These are phyloP conservation scores for Thymallus thymallus DNA, from an alignment of 2,113 vertebrate genomes.

Conservation along the genomic window DNA sequence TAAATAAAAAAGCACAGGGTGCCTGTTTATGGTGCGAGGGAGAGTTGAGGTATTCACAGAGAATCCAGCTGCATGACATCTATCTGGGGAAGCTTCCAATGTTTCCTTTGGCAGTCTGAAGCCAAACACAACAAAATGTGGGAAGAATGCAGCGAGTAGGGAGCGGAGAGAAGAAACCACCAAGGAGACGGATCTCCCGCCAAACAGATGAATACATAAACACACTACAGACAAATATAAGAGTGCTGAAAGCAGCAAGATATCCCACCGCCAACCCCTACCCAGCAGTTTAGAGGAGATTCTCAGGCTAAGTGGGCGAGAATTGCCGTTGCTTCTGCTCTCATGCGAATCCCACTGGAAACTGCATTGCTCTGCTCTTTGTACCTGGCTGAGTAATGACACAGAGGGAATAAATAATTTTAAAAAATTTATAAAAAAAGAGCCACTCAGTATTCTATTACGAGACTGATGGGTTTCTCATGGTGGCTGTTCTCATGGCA, in stretches of 20 bases:
- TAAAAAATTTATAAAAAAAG: conserved; percentile 7
- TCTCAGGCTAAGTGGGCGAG: conserved; percentile 6
- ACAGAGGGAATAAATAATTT: conserved; percentile 30
- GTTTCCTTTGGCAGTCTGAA: conserved; percentile 56
- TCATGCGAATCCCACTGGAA: conserved; percentile 15
- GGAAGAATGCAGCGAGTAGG: conserved; percentile 18
- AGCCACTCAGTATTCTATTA: conserved; percentile 53
- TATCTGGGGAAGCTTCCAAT: conserved; percentile 54
- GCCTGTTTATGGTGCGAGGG: neutral
- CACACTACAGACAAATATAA: conserved; percentile 16
- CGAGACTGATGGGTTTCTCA: conserved; percentile 41
- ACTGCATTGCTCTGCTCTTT: conserved; percentile 22
- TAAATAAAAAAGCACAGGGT: too few species aligned
- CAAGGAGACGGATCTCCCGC: conserved; percentile 30
- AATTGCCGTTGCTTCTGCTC: conserved; percentile 14
- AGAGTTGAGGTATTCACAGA: conserved; percentile 38
- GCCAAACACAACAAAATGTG: conserved; percentile 50
- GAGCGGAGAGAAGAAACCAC: conserved; percentile 15
- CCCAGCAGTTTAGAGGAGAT: conserved; percentile 22
- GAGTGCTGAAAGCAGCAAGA: conserved; percentile 8
- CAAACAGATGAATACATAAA: conserved; percentile 44
- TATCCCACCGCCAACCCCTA: conserved; percentile 8
- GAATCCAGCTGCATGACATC: conserved; percentile 38
- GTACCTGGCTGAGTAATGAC: conserved; percentile 50
- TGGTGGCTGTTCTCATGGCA: too few species aligned